phyloP scores from a whole-genome alignment of 2,888 invertebrate genomes.

The Sinohyriopsis cumingii region DNA sequence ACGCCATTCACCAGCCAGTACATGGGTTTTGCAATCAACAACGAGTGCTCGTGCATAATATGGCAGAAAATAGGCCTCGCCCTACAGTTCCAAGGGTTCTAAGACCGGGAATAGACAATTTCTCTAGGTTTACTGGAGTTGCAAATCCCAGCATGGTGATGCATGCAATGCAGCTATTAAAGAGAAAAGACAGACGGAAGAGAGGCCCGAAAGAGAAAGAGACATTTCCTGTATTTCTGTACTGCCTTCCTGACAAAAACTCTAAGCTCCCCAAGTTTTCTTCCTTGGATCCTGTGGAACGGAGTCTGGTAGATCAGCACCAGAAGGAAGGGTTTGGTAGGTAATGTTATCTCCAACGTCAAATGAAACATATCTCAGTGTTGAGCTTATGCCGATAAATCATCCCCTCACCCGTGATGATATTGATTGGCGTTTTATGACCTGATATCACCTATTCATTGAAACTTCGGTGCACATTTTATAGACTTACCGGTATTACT shows the following conservation, averaged over 20 bases:
- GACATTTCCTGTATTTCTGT: constrained; percentile 46
- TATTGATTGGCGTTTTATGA: too few species aligned
- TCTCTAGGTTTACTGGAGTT: constrained; percentile 30
- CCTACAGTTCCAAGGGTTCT: constrained; percentile 23
- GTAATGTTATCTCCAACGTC: not conserved
- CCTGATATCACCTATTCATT: too few species aligned
- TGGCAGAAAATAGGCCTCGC: constrained; percentile 28
- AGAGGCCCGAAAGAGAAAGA: constrained; percentile 53
- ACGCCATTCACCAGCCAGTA: not conserved
- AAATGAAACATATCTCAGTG: not conserved
- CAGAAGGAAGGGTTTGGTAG: constrained; percentile 49
- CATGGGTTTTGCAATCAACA: not conserved
- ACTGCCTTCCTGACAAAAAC: constrained; percentile 47
- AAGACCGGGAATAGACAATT: constrained; percentile 38
- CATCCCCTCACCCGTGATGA: too few species aligned
- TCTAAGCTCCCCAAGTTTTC: constrained; percentile 50
- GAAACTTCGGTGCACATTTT: too few species aligned
- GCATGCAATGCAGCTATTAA: constrained; percentile 41
- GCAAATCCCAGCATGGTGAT: constrained; percentile 37
- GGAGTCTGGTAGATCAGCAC: constrained; percentile 41
- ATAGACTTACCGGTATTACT: too few species aligned
- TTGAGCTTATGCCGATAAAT: too few species aligned
- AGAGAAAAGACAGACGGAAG: constrained; percentile 42
- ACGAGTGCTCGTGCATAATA: not conserved
- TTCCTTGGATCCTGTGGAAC: constrained; percentile 42